phyloP scores from a whole-genome alignment of 2,797 vertebrate genomes.

The Propithecus perrieri region DNA sequence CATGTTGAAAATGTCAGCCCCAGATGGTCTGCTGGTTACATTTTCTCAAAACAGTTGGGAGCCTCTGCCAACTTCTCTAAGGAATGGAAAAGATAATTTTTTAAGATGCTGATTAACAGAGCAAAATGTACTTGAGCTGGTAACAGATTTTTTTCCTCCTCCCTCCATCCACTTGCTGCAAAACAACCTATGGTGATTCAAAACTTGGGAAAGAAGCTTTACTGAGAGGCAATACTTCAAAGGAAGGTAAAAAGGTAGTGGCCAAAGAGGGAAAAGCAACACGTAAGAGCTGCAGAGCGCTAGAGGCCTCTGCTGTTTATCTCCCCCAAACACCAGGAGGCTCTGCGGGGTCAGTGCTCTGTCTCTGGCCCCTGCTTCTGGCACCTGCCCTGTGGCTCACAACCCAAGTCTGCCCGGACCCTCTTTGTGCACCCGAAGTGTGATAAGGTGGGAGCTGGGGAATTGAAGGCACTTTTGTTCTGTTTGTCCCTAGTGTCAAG shows the following conservation, averaged over 20 bases:
- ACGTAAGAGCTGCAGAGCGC: too few relatives aligned
- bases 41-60: conserved; percentile 73
- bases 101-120: conserved; percentile 78
- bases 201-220: conserved; percentile 51
- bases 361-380: neutral
- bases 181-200: conserved; percentile 70
- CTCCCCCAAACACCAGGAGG: neutral
- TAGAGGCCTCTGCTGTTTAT: neutral
- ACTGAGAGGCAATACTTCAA: neutral
- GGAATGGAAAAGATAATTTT: conserved; percentile 71
- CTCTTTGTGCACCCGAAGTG: neutral
- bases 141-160: conserved; percentile 75
- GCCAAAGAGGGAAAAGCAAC: neutral
- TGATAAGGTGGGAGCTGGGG: neutral
- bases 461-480: neutral
- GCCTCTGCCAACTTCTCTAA: conserved; percentile 72
- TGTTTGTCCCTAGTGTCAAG: neutral
- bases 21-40: conserved; percentile 76
- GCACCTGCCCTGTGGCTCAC: neutral
- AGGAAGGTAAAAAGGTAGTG: neutral
- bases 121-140: conserved; percentile 80
- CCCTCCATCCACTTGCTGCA: conserved; percentile 52
- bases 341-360: neutral
- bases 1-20: conserved; percentile 80
- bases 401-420: neutral